Evolutionary conservation across 1,140 invertebrate genomes (phyloP), one percentile per base, ranked within the genome.

Genomic region (Melanaphis sacchari): DNA sequence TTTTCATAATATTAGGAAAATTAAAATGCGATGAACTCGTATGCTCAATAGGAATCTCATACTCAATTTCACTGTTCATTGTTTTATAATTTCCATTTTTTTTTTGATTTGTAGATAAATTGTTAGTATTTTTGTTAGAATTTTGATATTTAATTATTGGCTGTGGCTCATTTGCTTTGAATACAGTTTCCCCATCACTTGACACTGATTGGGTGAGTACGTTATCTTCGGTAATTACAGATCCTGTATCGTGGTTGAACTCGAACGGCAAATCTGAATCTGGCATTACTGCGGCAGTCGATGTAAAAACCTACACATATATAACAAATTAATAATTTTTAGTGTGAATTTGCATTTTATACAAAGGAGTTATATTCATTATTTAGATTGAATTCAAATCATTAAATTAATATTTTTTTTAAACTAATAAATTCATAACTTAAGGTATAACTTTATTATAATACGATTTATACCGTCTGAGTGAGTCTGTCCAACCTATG

Each of bases 241-340:
- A 90, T 41, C 89, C 89, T n/a, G 18, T 41, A 1, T 40, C 1
- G 24, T 15, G 0, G 38, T 22, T 66, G 26, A 90, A 90, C 38
- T 90, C 89, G 52, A 90, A 90, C 36, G 89, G 89, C 15, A 59
- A 66, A n/a, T 66, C 52, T 22, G 52, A 90, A 18, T 66, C 26
- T n/a, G 52, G 54, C 26, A 40, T 5, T 22, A 24, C 26, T 43
- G 11, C 11, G 21, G 52, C 54, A 15, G 21, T 31, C 15, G 89
- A 90, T 7, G 36, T 36, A 22, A 52, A 15, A 49, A 52, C 21
- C 87, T 88, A 22, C 21, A 49, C 11, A 31, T 26, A 59, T 3
- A 31, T 11, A 31, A n/a, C n/a, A 76, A 76, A 76, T n/a, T 1
- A 76, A n/a, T 76, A 66, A 8, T 2, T 31, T 31, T n/a, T 49